Conservation (phyloP, 1,140 invertebrate genomes). For the Neomicropteryx cornuta region DNA sequence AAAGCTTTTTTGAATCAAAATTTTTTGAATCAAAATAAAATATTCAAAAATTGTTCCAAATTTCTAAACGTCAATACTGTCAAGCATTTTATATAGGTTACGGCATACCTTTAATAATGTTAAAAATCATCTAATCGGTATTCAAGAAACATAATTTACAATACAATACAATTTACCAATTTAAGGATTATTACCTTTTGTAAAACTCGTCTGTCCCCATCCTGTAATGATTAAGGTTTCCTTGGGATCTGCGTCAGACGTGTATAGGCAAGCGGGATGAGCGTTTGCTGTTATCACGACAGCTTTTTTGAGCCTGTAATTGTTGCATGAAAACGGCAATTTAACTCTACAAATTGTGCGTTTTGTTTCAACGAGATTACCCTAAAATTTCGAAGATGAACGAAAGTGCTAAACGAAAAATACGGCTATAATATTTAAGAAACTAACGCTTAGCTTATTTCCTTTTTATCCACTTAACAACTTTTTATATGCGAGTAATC, state of each 20-base stretch:
- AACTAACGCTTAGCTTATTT: too few species aligned
- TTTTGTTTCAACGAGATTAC: conserved; percentile 4
- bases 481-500: too few species aligned
- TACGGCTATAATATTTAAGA: too few species aligned
- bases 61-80: not conserved
- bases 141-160: conserved; percentile 8
- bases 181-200: too few species aligned
- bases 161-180: too few species aligned
- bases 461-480: not conserved
- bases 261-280: conserved; percentile 27
- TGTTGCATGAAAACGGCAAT: too few species aligned
- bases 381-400: not conserved
- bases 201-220: conserved; percentile 25
- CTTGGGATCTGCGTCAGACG: conserved; percentile 17
- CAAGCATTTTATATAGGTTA: not conserved
- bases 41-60: conserved; percentile 5
- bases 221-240: conserved; percentile 22
- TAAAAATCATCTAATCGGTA: not conserved
- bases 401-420: not conserved
- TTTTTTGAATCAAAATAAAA: too few species aligned
- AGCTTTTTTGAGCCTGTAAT: conserved; percentile 21
- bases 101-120: not conserved
- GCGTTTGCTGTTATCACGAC: conserved; percentile 16
- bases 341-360: too few species aligned
- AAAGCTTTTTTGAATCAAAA: too few species aligned